Base-by-base conservation (phyloP, 2,797 vertebrate species). In the Hapalemur alaotrensis region DNA sequence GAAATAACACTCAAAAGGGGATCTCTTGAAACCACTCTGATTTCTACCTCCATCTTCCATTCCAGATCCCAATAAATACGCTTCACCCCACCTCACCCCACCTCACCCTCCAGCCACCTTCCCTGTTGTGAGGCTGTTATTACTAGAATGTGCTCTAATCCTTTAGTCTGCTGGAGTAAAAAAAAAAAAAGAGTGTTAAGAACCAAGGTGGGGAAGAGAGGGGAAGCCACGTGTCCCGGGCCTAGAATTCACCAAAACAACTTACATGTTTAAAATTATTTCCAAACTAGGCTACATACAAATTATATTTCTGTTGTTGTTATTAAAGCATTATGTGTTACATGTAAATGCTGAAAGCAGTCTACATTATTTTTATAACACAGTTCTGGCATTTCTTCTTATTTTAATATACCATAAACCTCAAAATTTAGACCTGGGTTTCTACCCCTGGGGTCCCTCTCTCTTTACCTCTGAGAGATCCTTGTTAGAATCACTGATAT, bases 321-420 rank as follows among this genome's bases (percentile, higher is more conserved):
- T 63, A 2, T 52, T 52, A 93, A 89, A 94, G 25, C 18, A 89
- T 28, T 78, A 54, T 67, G 20, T 59, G 23, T 50, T 79, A 65
- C 23, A 30, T 20, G 13, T 28, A 52, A 93, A 89, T 89, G 54
- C 7, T 78, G 13, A 48, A 76, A 80, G 70, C 30, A 75, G n/a
- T 89, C n/a, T 73, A 13, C n/a, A 57, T 54, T 72, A 63, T n/a
- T 88, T 93, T 93, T 90, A n/a, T n/a, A 84, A 75, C 6, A 43
- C 38, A 70, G 3, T 83, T 89, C 52, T 94, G 89, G 76, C 43
- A 76, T 59, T 96, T 70, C 35, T 86, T 96, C 73, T 83, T 61
- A 65, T 70, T 87, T 95, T 72, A 91, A 87, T 76, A 80, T 61
- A 48, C 8, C 32, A 72, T 59, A 61, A 93, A 81, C 25, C 54